Conservation (phyloP, 2,888 invertebrate genomes). For the Dendrolimus houi region DNA sequence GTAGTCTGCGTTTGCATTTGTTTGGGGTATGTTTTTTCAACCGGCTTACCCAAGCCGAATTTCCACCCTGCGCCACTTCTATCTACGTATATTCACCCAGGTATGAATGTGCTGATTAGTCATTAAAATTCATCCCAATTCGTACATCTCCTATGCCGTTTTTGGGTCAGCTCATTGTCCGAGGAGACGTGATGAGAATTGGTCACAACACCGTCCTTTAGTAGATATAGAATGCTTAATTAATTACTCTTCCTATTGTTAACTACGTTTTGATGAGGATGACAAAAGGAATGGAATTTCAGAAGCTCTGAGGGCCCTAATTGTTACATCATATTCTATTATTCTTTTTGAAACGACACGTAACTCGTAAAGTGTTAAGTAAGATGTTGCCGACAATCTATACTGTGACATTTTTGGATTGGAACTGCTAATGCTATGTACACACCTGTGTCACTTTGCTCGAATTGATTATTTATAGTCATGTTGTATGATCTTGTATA, state of each 20-base stretch:
- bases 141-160: constrained; percentile 1
- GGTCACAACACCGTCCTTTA: constrained; percentile 4
- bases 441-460: no score
- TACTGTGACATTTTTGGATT: no score
- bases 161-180: constrained; percentile 6
- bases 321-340: background rate
- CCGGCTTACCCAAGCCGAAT: no score
- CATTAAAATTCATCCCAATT: constrained; percentile 4
- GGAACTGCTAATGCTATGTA: no score
- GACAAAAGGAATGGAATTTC: background rate
- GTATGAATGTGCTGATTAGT: background rate
- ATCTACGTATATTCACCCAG: no score
- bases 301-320: background rate
- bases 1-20: no score
- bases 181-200: constrained; percentile 6
- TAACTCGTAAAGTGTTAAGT: no score
- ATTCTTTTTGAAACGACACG: background rate
- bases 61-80: no score
- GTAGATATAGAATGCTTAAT: constrained; percentile 9
- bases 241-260: constrained; percentile 7
- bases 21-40: no score
- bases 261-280: background rate
- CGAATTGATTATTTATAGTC: no score
- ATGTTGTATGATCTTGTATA: no score
- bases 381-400: no score